These are phyloP conservation scores for Tethya wilhelma DNA, from an alignment of 37 sponge, comb jelly and placozoan genomes.

Conservation along the genomic window DNA sequence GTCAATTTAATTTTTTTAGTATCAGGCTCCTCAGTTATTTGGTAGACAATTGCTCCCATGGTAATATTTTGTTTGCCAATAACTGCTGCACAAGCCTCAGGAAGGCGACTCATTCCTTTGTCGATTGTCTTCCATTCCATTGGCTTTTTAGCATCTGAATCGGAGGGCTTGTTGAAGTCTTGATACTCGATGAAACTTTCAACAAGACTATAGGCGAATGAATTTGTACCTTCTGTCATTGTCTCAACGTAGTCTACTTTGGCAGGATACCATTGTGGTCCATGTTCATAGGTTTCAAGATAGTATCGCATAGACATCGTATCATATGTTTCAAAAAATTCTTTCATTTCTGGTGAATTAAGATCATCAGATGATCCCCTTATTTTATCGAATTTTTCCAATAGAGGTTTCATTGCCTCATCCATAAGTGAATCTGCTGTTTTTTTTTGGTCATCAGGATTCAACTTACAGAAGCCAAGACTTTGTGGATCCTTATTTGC, in stretches of 20 bases:
- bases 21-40: neutral
- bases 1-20: neutral
- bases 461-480: neutral
- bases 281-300: neutral
- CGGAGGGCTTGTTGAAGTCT: neutral
- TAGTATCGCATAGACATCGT: neutral
- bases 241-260: neutral
- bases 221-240: neutral
- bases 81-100: neutral
- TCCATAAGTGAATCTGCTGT: slow-evolving; percentile 7
- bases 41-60: slow-evolving; percentile 1
- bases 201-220: neutral
- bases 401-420: neutral
- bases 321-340: neutral
- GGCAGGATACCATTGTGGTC: neutral
- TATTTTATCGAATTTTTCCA: neutral
- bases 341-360: neutral
- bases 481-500: slow-evolving; percentile 1
- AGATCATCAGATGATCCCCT: too few relatives aligned
- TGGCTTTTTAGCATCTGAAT: too few relatives aligned
- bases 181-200: neutral
- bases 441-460: neutral
- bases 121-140: too few relatives aligned
- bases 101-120: neutral
- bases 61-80: neutral